A percentile compares a stretch with the other conserved stretches of the same genome.
Evolutionary conservation across 2,888 invertebrate species (phyloP).

Genomic region (Podotricha telesiphe): DNA sequence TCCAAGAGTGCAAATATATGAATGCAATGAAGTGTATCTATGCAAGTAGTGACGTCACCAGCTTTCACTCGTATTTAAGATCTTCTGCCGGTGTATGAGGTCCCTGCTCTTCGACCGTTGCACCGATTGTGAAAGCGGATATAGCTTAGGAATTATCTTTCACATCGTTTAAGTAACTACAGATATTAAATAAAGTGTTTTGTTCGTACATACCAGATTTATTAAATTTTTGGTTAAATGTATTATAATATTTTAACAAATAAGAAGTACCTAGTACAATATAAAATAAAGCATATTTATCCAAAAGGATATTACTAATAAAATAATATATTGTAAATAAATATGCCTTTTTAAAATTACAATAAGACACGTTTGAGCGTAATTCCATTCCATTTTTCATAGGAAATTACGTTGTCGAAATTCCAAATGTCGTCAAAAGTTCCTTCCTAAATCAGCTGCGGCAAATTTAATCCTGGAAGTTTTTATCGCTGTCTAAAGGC

Average conservation of each 20-base stretch:
- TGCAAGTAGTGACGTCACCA: conserved; percentile 69
- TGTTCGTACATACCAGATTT: neutral
- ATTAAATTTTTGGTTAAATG: too few species aligned
- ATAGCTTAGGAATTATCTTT: conserved; percentile 47
- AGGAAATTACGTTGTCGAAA: conserved; percentile 41
- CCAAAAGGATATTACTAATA: neutral
- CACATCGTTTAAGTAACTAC: conserved; percentile 41
- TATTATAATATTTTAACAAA: too few species aligned
- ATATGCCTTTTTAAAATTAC: neutral
- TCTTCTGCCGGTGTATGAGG: conserved; percentile 36
- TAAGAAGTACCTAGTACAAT: too few species aligned
- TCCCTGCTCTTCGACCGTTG: conserved; percentile 52
- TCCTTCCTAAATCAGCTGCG: conserved; percentile 37
- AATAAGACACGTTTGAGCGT: conserved; percentile 9
- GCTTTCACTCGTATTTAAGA: conserved; percentile 66
- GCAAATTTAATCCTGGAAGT: conserved; percentile 42
- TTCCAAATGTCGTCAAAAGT: conserved; percentile 42
- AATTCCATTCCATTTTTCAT: conserved; percentile 35
- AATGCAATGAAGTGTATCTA: conserved; percentile 45
- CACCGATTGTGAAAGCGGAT: conserved; percentile 68
- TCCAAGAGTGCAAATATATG: conserved; percentile 35
- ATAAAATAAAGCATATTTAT: too few species aligned
- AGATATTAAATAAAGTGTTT: conserved; percentile 12
- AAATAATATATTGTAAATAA: too few species aligned
- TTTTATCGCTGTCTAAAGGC: conserved; percentile 30